Conservation (phyloP, 1,140 invertebrate species). For the Sinella curviseta region DNA sequence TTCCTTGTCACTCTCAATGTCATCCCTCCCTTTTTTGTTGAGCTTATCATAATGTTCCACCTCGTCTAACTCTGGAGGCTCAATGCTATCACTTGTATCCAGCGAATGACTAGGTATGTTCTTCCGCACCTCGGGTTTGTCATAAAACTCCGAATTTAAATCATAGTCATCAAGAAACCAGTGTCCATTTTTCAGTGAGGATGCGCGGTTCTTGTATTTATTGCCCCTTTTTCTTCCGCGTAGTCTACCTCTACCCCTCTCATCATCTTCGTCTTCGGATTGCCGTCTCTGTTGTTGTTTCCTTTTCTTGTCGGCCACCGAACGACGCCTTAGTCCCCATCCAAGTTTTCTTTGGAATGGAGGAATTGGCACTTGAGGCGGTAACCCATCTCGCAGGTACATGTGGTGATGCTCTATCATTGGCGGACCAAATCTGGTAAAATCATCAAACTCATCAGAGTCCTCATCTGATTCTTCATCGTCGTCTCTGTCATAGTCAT, state of each 20-base stretch:
- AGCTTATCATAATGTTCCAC: background rate
- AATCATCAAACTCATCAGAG: conserved; percentile 3
- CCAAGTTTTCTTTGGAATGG: background rate
- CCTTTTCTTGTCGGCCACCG: background rate
- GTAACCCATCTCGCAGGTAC: background rate
- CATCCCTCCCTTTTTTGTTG: background rate
- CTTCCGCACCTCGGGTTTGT: background rate
- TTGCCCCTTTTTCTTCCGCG: background rate
- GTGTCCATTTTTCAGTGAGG: background rate
- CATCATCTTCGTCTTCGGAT: background rate
- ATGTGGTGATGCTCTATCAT: conserved; percentile 7
- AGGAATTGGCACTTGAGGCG: background rate
- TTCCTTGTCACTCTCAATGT: background rate
- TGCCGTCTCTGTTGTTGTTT: background rate
- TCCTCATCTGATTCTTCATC: conserved; percentile 7
- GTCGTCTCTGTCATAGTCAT: background rate
- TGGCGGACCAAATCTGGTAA: background rate
- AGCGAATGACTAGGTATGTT: background rate
- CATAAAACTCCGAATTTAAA: background rate
- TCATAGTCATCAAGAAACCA: conserved; percentile 22
- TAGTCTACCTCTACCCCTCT: background rate
- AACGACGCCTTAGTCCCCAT: background rate
- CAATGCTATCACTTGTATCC: background rate
- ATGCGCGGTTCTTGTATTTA: background rate
- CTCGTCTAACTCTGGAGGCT: background rate